A percentile compares a stretch with the other conserved stretches of the same genome.
These are phyloP conservation scores for Dusona sp. DNA, from an alignment of 2,888 invertebrate species.

Conservation along the genomic window DNA sequence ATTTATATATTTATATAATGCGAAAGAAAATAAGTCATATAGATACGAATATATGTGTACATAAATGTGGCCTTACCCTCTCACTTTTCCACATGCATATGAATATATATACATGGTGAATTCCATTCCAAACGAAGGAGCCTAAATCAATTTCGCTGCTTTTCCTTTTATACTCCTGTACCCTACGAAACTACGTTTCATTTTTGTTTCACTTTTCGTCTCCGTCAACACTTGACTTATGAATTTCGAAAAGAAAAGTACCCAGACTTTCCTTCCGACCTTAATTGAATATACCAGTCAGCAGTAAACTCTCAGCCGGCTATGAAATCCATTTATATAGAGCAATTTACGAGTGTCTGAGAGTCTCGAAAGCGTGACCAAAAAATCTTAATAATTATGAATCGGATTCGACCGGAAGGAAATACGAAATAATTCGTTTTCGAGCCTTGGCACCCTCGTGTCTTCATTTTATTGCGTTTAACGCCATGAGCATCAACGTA, in stretches of 20 bases:
- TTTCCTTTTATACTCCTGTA: not conserved
- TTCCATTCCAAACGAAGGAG: not conserved
- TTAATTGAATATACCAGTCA: slow-evolving; percentile 48
- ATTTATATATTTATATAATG: slow-evolving; percentile 11
- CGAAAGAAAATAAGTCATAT: slow-evolving; percentile 9
- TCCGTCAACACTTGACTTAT: not conserved
- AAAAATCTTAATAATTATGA: slow-evolving; percentile 57
- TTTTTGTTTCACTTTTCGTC: not conserved
- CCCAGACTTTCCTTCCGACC: slow-evolving; percentile 39
- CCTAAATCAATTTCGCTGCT: not conserved
- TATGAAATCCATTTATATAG: slow-evolving; percentile 43
- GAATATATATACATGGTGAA: not conserved
- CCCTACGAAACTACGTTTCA: not conserved
- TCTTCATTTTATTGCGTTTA: not conserved
- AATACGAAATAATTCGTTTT: slow-evolving; percentile 43
- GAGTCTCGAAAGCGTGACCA: slow-evolving; percentile 66
- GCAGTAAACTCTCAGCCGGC: not conserved
- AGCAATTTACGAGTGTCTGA: slow-evolving; percentile 32
- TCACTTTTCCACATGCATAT: not conserved
- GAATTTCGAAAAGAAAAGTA: not conserved
- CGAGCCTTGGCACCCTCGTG: slow-evolving; percentile 13
- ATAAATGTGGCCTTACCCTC: not conserved
- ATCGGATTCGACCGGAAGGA: slow-evolving; percentile 64
- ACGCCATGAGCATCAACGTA: not conserved
- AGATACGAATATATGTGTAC: not conserved